Percentiles rank a stretch among this genome's conserved stretches.
These are phyloP conservation scores for Elaphurus davidianus DNA, from an alignment of 2,113 vertebrate genomes.

Conservation along the genomic window DNA sequence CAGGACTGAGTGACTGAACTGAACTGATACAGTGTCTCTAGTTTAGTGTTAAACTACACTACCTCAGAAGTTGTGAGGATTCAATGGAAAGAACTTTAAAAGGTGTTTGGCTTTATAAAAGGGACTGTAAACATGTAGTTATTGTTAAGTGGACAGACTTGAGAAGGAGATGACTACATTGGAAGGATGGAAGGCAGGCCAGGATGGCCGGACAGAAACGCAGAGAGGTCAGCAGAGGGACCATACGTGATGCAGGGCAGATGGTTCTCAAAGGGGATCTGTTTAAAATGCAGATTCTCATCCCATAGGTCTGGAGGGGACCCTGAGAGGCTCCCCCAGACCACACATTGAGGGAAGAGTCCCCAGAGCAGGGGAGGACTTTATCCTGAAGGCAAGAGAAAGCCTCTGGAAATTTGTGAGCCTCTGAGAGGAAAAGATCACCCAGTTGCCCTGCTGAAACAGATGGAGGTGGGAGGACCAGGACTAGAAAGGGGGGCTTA, in stretches of 20 bases:
- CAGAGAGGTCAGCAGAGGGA: neutral
- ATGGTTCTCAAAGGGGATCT: neutral
- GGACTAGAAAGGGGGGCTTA: neutral
- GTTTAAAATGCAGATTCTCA: neutral
- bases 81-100: neutral
- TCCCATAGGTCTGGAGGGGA: neutral
- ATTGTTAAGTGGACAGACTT: neutral
- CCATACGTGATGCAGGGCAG: accelerated
- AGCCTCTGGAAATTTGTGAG: neutral
- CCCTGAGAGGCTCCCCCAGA: neutral
- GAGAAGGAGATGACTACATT: neutral
- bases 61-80: neutral
- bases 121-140: neutral
- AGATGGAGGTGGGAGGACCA: neutral
- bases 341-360: neutral
- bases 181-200: neutral
- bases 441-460: neutral
- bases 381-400: neutral
- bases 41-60: neutral
- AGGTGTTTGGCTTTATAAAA: neutral
- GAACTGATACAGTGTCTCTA: neutral
- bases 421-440: neutral
- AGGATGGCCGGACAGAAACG: neutral
- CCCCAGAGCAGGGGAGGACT: neutral
- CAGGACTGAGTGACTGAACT: neutral